Percentiles rank a stretch among this genome's conserved stretches.
phyloP scores from a whole-genome alignment of 2,888 invertebrate genomes.

The Aleiodes leptofemur region DNA sequence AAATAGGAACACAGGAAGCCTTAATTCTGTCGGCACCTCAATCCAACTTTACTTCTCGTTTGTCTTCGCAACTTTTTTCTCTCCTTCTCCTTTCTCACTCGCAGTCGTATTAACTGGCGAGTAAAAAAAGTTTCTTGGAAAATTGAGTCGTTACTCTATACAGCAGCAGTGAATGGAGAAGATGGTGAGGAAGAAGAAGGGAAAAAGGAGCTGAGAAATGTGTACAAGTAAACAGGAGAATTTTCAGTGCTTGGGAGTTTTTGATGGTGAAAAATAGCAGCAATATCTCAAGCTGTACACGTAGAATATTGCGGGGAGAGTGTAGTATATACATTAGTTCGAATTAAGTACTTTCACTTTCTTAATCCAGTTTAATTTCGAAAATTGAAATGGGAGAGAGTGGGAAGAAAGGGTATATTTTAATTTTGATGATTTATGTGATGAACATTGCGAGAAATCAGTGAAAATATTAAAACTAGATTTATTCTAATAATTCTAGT shows the following conservation, averaged over 20 bases:
- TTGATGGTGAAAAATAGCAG: constrained; percentile 7
- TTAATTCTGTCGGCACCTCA: constrained; percentile 21
- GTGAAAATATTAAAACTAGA: no score
- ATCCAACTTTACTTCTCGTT: constrained; percentile 14
- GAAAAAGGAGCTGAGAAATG: neutral
- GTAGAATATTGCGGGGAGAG: constrained; percentile 22
- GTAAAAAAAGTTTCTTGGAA: constrained; percentile 39
- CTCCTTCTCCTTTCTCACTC: neutral
- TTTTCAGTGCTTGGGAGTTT: constrained; percentile 23
- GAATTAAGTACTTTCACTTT: neutral
- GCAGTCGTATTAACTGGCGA: constrained; percentile 23
- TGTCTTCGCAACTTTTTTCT: constrained; percentile 13
- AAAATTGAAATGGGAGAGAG: no score
- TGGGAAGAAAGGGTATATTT: no score
- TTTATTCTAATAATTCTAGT: no score
- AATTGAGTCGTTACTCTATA: constrained; percentile 44
- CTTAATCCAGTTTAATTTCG: neutral
- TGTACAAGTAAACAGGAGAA: constrained; percentile 25
- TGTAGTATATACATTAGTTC: neutral
- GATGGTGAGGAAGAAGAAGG: neutral
- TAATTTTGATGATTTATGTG: no score
- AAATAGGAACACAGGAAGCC: constrained; percentile 27
- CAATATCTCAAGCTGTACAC: constrained; percentile 20
- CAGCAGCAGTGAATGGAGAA: neutral
- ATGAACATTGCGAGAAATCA: no score